These are phyloP conservation scores for Drosophila infuscata DNA, from an alignment of 2,888 invertebrate species.

Conservation along the genomic window DNA sequence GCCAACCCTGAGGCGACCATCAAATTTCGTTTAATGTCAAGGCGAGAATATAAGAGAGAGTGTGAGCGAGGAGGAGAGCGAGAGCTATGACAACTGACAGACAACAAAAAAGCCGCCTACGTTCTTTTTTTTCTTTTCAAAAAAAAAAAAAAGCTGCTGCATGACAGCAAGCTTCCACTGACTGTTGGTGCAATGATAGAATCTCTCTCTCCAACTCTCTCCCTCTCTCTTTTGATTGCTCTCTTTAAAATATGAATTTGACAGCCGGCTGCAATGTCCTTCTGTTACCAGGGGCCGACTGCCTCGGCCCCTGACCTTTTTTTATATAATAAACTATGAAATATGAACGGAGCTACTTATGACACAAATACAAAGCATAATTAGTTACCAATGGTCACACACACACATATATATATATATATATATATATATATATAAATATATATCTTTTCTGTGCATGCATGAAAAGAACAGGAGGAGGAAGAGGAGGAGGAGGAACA, in stretches of 20 bases:
- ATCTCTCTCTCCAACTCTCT: neutral
- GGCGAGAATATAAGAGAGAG: slow-evolving; percentile 33
- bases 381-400: slow-evolving; percentile 23
- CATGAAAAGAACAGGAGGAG: neutral
- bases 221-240: neutral
- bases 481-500: neutral
- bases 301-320: slow-evolving; percentile 71
- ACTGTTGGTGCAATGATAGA: neutral
- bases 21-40: slow-evolving; percentile 62
- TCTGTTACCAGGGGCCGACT: slow-evolving; percentile 47
- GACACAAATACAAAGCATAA: slow-evolving; percentile 32
- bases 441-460: too few relatives aligned
- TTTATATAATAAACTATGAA: slow-evolving; percentile 59
- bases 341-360: slow-evolving; percentile 22
- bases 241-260: neutral
- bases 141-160: slow-evolving; percentile 28
- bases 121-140: neutral
- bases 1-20: slow-evolving; percentile 54
- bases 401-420: slow-evolving; percentile 2
- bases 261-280: slow-evolving; percentile 45
- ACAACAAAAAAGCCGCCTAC: slow-evolving; percentile 34
- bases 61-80: neutral
- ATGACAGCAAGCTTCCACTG: slow-evolving; percentile 16
- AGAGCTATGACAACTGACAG: slow-evolving; percentile 10
- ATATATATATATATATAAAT: too few relatives aligned